A percentile compares a stretch with the other conserved stretches of the same genome.
These are phyloP conservation scores for Andrena haemorrhoa DNA, from an alignment of 2,888 invertebrate genomes.

Conservation along the genomic window DNA sequence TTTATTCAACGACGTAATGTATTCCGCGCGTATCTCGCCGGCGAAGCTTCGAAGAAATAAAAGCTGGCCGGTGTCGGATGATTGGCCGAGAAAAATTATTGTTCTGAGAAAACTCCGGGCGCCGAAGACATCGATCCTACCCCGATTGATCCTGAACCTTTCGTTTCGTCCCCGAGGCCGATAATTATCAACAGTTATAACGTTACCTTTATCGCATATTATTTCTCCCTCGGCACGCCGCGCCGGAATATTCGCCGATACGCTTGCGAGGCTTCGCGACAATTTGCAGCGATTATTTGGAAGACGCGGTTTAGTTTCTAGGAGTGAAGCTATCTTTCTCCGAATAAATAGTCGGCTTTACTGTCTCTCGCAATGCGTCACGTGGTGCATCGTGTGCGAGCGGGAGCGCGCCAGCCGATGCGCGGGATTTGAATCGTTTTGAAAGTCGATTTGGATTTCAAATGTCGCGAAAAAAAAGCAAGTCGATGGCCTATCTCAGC, in stretches of 20 bases:
- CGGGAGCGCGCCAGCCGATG: background rate
- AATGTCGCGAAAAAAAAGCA: conserved; percentile 33
- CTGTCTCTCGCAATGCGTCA: conserved; percentile 51
- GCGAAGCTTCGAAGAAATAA: background rate
- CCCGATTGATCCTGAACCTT: background rate
- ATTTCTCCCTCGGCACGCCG: background rate
- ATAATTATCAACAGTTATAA: conserved; percentile 39
- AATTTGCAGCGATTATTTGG: no score
- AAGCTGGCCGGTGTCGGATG: background rate
- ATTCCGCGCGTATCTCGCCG: background rate
- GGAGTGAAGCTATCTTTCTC: background rate
- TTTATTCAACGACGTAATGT: conserved; percentile 49
- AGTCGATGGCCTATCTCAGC: conserved; percentile 42
- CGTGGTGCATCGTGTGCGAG: conserved; percentile 50
- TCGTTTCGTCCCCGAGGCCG: conserved; percentile 11
- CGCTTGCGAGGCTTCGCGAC: background rate
- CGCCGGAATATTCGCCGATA: background rate
- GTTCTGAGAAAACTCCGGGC: conserved; percentile 15
- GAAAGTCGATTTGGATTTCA: conserved; percentile 65
- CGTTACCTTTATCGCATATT: conserved; percentile 20
- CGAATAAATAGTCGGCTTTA: conserved; percentile 35
- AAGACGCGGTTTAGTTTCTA: no score
- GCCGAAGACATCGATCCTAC: conserved; percentile 5
- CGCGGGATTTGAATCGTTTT: conserved; percentile 66
- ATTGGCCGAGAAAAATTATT: conserved; percentile 6